Conservation (phyloP, 2,888 invertebrate species). For the Blastobasis adustella region DNA sequence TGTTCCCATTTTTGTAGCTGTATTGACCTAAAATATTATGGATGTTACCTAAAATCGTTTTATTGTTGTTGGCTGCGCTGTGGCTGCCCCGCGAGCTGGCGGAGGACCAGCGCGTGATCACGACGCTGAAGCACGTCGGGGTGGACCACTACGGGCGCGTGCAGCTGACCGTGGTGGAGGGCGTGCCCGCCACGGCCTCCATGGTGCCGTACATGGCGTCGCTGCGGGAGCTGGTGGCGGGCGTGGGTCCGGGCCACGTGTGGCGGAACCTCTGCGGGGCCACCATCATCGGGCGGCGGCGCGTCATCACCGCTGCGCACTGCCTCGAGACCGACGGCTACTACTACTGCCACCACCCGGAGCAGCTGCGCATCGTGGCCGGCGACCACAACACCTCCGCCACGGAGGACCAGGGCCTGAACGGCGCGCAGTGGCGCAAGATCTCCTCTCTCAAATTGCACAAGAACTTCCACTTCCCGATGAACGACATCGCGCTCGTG, state of each 20-base stretch:
- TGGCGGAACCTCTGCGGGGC: slow-evolving; percentile 51
- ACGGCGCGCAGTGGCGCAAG: slow-evolving; percentile 27
- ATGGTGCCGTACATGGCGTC: slow-evolving; percentile 48
- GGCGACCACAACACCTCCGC: slow-evolving; percentile 32
- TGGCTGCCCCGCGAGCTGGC: not conserved
- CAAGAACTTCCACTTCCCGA: slow-evolving; percentile 25
- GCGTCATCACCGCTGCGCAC: slow-evolving; percentile 48
- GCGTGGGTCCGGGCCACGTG: too few species aligned
- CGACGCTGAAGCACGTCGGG: slow-evolving; percentile 38
- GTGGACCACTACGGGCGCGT: slow-evolving; percentile 12
- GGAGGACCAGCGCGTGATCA: slow-evolving; percentile 36
- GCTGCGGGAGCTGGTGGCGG: slow-evolving; percentile 27
- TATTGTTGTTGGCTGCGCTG: too few species aligned
- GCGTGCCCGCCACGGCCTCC: slow-evolving; percentile 24
- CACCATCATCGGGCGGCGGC: slow-evolving; percentile 33
- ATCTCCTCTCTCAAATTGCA: slow-evolving; percentile 20
- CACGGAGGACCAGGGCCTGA: slow-evolving; percentile 2
- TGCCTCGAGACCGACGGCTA: slow-evolving; percentile 47
- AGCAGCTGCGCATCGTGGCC: slow-evolving; percentile 32
- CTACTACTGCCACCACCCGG: slow-evolving; percentile 22
- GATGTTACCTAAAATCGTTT: too few species aligned
- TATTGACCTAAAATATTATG: too few species aligned
- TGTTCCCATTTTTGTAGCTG: too few species aligned
- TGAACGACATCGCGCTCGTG: slow-evolving; percentile 41
- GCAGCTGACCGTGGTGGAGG: slow-evolving; percentile 37